Evolutionary conservation across 2,888 invertebrate genomes (phyloP), one percentile per base, ranked within the genome.

Genomic region (Synergus japonicus): DNA sequence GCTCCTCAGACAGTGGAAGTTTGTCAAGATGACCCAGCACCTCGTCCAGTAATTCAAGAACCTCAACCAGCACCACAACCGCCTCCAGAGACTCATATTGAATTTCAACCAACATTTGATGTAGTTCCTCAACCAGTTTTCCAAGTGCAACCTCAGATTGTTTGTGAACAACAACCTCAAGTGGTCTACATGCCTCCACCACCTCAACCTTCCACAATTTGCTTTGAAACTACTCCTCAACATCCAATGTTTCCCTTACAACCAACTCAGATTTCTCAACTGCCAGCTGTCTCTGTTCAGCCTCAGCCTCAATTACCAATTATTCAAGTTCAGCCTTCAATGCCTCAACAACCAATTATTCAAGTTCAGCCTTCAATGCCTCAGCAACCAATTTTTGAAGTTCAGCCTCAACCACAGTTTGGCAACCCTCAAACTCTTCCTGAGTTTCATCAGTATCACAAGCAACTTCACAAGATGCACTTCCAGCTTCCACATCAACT

Each of bases 1-100:
- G n/a, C 49, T 49, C 37, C 73, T n/a, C 2, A 10, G 29, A 54
- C 54, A 41, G 10, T 49, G 54, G 54, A 54, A 29, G 15, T 73
- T 29, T 73, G 73, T 54, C 54, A 73, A 29, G 73, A 73, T 15
- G 73, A 73, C n/a, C n/a, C 37, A 37, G n/a, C 15, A 69, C 67
- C 46, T 15, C 29, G 46, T 12, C 15, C 8, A 4, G 1, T 10
- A 15, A 22, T 18, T n/a, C 43, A n/a, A 22, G 22, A 44, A 22
- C 69, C 49, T 22, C 49, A 15, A 69, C 49, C 22, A 46, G 13
- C 12, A 69, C 49, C 22, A 46, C 22, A 12, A 65, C 5, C 41
- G 4, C 43, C n/a, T 9, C 13, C 13, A 8, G 37, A 8, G 18
- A 15, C 18, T 3, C 4, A n/a, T 13, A 1, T 22, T 18, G 60